Base-by-base conservation (phyloP, 2,113 vertebrate genomes). In the Anolis sagrei region DNA sequence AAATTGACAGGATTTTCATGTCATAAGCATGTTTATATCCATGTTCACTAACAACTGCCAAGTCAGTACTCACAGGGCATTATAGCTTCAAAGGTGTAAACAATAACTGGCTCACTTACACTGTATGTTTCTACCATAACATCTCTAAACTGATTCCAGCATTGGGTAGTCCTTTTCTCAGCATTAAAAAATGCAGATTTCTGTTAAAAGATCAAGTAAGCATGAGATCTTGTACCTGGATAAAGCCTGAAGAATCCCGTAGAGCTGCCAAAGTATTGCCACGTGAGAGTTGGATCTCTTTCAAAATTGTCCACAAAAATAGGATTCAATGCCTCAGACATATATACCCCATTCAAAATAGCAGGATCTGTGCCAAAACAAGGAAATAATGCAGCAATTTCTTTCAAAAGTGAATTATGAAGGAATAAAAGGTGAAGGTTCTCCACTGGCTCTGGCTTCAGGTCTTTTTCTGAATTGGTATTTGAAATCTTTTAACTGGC, bases 231-330 rank as follows among this genome's bases (percentile, higher is more conserved):
- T 49, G 85, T 93, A 99, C 98, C 98, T 89, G 98, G 98, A 79
- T 99, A 99, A n/a, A 99, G 97, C 84, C 98, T 97, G 94, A 99
- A 99, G 95, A 99, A 99, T 62, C 98, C 98, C 0, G 98, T 95
- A n/a, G 98, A 95, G 32, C 98, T 99, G 92, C 98, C 98, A 61
- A 99, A 99, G 92, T 99, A 99, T 85, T 99, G 98, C 98, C 98
- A 99, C 48, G 98, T 99, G 84, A 99, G 94, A 0, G 98, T 99
- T 1, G 98, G 98, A 88, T 99, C 98, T 92, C 97, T 97, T 92
- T 97, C 96, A 61, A 98, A 99, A 94, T 99, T 99, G 61, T 98
- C 97, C 76, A 98, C 96, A 81, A 99, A 99, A 76, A 99, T 85
- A 1, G 98, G 94, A 70, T 99, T 98, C 90, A 99, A 93, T 54